A percentile compares a stretch with the other conserved stretches of the same genome.
phyloP scores from a whole-genome alignment of 2,888 invertebrate species.

The Drosophila mimica region DNA sequence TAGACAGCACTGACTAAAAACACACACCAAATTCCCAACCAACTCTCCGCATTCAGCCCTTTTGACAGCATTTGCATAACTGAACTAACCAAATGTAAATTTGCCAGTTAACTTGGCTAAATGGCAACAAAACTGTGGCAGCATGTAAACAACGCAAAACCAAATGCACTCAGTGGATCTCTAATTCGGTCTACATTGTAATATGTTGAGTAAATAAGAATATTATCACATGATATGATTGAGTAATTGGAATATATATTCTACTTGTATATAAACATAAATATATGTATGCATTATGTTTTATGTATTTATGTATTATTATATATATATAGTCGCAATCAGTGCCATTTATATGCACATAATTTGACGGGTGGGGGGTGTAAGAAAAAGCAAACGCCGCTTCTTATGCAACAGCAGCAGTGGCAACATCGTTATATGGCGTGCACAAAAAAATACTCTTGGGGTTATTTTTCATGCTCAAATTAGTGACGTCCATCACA shows the following conservation, averaged over 20 bases:
- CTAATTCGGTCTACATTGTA: conserved; percentile 64
- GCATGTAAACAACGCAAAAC: conserved; percentile 24
- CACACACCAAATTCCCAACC: neutral
- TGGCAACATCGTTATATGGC: conserved; percentile 24
- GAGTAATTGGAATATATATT: conserved; percentile 28
- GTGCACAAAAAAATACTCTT: conserved; percentile 60
- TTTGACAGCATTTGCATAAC: conserved; percentile 21
- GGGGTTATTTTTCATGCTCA: conserved; percentile 70
- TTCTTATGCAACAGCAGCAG: conserved; percentile 21
- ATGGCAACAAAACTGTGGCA: conserved; percentile 28
- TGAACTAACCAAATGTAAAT: conserved; percentile 46
- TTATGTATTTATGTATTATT: conserved; percentile 12
- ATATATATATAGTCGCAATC: conserved; percentile 11
- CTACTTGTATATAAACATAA: neutral
- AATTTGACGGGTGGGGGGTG: conserved; percentile 22
- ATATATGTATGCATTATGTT: neutral
- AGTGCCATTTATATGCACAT: conserved; percentile 69
- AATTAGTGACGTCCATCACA: conserved; percentile 55
- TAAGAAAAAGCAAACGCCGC: neutral
- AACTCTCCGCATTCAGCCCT: neutral
- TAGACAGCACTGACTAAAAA: conserved; percentile 15
- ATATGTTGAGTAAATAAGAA: conserved; percentile 68
- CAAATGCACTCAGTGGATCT: conserved; percentile 42
- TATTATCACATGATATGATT: conserved; percentile 23
- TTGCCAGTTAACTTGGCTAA: conserved; percentile 11